phyloP scores from a whole-genome alignment of 2,888 invertebrate genomes.

The Acronicta leporina region DNA sequence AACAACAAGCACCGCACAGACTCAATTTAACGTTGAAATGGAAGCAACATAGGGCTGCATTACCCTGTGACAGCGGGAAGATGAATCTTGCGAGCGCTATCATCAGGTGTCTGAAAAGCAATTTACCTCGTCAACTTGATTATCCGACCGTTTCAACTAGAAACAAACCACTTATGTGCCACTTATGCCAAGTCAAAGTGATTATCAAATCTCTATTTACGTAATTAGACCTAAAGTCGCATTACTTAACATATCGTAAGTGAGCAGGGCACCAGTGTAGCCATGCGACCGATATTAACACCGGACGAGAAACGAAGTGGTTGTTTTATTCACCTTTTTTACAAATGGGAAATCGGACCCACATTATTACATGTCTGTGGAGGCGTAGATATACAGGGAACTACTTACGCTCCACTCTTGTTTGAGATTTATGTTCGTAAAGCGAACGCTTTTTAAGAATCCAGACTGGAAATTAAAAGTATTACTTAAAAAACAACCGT shows the following conservation, averaged over 20 bases:
- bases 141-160: slow-evolving; percentile 5
- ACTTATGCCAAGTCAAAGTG: slow-evolving; percentile 60
- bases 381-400: slow-evolving; percentile 37
- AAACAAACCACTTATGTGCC: slow-evolving; percentile 62
- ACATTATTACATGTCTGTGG: slow-evolving; percentile 68
- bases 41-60: not conserved
- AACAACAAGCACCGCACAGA: slow-evolving; percentile 1
- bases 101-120: slow-evolving; percentile 63
- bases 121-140: slow-evolving; percentile 59
- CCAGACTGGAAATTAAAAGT: slow-evolving; percentile 42
- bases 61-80: slow-evolving; percentile 7
- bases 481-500: not conserved
- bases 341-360: slow-evolving; percentile 74
- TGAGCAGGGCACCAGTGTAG: slow-evolving; percentile 37
- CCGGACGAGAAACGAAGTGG: slow-evolving; percentile 61
- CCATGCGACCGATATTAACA: slow-evolving; percentile 65
- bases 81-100: slow-evolving; percentile 39
- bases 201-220: slow-evolving; percentile 52
- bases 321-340: slow-evolving; percentile 71
- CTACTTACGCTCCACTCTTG: slow-evolving; percentile 43
- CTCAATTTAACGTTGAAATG: slow-evolving; percentile 24
- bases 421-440: slow-evolving; percentile 53
- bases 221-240: slow-evolving; percentile 43
- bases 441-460: slow-evolving; percentile 34
- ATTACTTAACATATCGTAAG: slow-evolving; percentile 48